phyloP scores from a whole-genome alignment of 2,888 invertebrate species.

The Stenodema calcarata region DNA sequence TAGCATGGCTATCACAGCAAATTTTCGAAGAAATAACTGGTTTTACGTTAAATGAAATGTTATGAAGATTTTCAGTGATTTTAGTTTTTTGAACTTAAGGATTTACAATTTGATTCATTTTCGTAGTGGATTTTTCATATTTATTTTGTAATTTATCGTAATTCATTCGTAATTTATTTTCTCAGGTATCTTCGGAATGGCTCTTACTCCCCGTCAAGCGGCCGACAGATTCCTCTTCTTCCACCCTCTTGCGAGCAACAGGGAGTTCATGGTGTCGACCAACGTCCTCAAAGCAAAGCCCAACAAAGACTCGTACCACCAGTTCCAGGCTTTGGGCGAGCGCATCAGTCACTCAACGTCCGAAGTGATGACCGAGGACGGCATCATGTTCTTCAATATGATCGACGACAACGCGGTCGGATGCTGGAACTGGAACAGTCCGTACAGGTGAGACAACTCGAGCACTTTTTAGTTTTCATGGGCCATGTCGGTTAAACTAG shows the following conservation, averaged over 20 bases:
- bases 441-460: constrained; percentile 62
- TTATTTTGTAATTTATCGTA: too few relatives aligned
- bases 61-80: too few relatives aligned
- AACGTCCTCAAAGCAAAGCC: constrained; percentile 72
- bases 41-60: too few relatives aligned
- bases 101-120: too few relatives aligned
- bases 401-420: constrained; percentile 83
- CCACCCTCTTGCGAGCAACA: constrained; percentile 78
- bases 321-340: constrained; percentile 60
- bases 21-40: too few relatives aligned
- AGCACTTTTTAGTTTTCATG: too few relatives aligned
- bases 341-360: constrained; percentile 77
- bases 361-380: constrained; percentile 65
- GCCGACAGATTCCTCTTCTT: constrained; percentile 78
- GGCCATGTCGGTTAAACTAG: too few relatives aligned
- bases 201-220: constrained; percentile 70
- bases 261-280: constrained; percentile 82
- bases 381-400: constrained; percentile 77
- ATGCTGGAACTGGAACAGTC: constrained; percentile 77
- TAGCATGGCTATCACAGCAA: too few relatives aligned
- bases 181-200: constrained; percentile 74
- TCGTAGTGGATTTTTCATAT: too few relatives aligned
- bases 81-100: too few relatives aligned
- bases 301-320: constrained; percentile 57
- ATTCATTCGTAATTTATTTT: too few relatives aligned